Conservation (phyloP, 2,888 invertebrate species). For the Ernsta delagoae region DNA sequence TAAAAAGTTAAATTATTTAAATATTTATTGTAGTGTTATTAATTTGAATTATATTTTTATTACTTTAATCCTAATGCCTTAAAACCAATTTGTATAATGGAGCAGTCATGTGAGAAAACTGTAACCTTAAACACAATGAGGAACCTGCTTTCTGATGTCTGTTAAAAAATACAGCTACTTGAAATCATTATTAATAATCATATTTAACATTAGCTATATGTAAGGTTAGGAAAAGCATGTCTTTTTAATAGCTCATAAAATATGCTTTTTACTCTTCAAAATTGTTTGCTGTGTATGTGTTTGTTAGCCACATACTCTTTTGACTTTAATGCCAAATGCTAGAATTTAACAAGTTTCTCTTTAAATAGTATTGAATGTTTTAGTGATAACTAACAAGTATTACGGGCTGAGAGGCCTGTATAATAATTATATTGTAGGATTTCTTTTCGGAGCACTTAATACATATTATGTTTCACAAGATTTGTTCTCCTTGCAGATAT, state of each 20-base stretch:
- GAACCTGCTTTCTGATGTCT: not conserved
- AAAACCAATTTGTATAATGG: not conserved
- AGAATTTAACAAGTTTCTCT: conserved; percentile 49
- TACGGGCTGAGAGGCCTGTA: not conserved
- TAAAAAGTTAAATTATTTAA: conserved; percentile 36
- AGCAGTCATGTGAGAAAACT: not conserved
- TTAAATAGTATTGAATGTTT: conserved; percentile 1
- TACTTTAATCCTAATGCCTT: conserved; percentile 30
- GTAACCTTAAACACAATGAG: too few species aligned
- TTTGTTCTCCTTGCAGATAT: not conserved
- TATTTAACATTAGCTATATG: conserved; percentile 7
- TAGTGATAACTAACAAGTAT: not conserved
- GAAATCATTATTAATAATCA: not conserved
- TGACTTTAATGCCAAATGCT: conserved; percentile 65
- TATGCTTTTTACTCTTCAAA: conserved; percentile 9
- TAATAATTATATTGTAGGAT: not conserved
- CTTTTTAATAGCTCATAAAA: not conserved
- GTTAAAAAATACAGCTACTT: not conserved
- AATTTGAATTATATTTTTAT: conserved; percentile 42
- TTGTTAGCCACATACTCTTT: conserved; percentile 45
- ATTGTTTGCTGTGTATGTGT: not conserved
- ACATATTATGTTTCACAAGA: not conserved
- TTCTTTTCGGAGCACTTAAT: not conserved
- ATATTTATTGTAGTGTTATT: conserved; percentile 48
- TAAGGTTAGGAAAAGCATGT: conserved; percentile 20